Evolutionary conservation across 2,888 invertebrate species (phyloP).

Genomic region (Agrotis exclamationis): DNA sequence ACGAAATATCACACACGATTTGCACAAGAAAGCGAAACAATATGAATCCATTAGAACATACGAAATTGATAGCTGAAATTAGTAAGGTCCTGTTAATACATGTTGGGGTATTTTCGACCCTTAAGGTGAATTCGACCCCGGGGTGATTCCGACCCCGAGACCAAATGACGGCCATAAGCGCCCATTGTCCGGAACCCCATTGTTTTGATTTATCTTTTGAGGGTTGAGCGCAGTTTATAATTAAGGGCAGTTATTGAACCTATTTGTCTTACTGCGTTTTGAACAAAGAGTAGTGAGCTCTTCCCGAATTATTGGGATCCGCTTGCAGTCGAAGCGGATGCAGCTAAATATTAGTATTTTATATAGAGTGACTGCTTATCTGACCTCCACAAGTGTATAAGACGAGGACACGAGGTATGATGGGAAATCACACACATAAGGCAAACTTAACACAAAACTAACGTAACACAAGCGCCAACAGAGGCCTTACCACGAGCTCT

Average conservation of each 20-base stretch:
- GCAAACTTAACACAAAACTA: too few species aligned
- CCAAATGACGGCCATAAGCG: slow-evolving; percentile 50
- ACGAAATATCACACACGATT: slow-evolving; percentile 35
- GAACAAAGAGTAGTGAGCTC: too few species aligned
- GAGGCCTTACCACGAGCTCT: too few species aligned
- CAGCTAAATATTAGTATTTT: too few species aligned
- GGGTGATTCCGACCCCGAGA: slow-evolving; percentile 33
- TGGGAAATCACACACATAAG: too few species aligned
- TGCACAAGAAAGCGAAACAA: slow-evolving; percentile 46
- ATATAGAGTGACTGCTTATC: too few species aligned
- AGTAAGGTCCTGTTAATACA: slow-evolving; percentile 52
- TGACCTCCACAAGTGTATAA: too few species aligned
- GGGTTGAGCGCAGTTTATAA: slow-evolving; percentile 46
- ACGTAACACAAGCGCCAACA: too few species aligned
- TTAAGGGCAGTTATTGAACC: slow-evolving; percentile 14
- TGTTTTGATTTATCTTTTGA: slow-evolving; percentile 59
- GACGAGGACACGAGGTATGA: too few species aligned
- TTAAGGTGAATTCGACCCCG: slow-evolving; percentile 23
- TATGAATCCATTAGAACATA: slow-evolving; percentile 43
- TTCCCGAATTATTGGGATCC: too few species aligned
- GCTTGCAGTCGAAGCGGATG: too few species aligned
- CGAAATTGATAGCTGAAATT: slow-evolving; percentile 59
- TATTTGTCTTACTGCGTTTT: slow-evolving; percentile 8
- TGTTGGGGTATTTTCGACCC: slow-evolving; percentile 33
- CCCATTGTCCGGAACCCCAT: slow-evolving; percentile 39